phyloP scores from a whole-genome alignment of 2,888 invertebrate species.

The Parascotia fuliginaria region DNA sequence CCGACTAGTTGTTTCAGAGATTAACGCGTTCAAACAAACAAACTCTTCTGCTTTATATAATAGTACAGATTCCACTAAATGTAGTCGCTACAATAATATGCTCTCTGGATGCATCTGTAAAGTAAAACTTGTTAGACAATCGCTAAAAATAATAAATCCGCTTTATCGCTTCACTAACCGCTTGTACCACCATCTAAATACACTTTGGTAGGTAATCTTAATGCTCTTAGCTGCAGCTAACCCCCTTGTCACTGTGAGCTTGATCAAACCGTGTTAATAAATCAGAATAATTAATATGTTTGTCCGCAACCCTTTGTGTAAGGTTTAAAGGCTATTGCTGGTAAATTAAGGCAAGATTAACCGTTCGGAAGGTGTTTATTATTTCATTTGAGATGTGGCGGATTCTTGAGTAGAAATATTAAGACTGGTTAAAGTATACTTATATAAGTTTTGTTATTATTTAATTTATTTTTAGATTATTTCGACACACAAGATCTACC shows the following conservation, averaged over 20 bases:
- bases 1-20: too few relatives aligned
- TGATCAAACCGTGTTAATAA: slow-evolving; percentile 6
- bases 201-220: background rate
- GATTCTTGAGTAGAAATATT: background rate
- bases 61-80: too few relatives aligned
- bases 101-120: too few relatives aligned
- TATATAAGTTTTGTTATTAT: too few relatives aligned
- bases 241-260: background rate
- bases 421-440: background rate
- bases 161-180: background rate
- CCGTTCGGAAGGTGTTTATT: background rate
- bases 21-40: too few relatives aligned
- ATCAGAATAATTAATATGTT: slow-evolving; percentile 11
- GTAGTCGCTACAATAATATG: too few relatives aligned
- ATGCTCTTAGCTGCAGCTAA: slow-evolving; percentile 4
- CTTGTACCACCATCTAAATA: background rate
- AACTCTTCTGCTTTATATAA: too few relatives aligned
- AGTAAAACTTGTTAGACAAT: too few relatives aligned
- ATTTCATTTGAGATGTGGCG: background rate
- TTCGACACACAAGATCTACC: too few relatives aligned
- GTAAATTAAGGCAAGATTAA: background rate
- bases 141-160: too few relatives aligned
- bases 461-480: too few relatives aligned
- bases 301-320: background rate
- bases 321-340: background rate